A percentile compares a stretch with the other conserved stretches of the same genome.
Evolutionary conservation across 2,113 vertebrate species (phyloP).

Genomic region (Phaethon lepturus): DNA sequence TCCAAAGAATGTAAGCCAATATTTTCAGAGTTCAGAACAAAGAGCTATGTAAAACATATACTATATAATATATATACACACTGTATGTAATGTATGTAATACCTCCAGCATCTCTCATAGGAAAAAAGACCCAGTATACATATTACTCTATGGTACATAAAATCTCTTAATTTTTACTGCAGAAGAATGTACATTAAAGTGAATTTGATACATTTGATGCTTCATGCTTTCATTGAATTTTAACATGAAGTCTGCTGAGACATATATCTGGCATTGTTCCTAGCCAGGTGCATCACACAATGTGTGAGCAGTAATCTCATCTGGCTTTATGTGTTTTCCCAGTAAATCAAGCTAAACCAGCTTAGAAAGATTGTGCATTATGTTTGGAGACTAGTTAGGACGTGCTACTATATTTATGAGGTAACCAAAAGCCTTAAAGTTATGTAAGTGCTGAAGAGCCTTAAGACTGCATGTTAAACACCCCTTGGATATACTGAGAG

Average conservation of each 20-base stretch:
- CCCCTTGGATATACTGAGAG: not conserved
- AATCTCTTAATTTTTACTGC: not conserved
- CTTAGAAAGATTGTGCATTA: not conserved
- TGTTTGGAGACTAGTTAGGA: not conserved
- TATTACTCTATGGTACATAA: not conserved
- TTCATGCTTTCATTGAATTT: not conserved
- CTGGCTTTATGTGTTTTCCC: not conserved
- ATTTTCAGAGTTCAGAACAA: not conserved
- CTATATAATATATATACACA: not conserved
- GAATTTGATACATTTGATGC: not conserved
- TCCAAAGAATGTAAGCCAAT: not conserved
- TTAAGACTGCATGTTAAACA: not conserved
- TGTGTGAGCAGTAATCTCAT: not conserved
- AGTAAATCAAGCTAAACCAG: constrained; percentile 2
- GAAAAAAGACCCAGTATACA: not conserved
- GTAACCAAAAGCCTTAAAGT: not conserved
- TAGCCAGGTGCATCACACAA: not conserved
- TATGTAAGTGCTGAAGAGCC: not conserved
- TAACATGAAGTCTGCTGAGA: not conserved
- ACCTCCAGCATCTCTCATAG: not conserved
- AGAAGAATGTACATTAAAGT: not conserved
- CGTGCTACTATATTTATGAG: not conserved
- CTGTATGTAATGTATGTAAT: not conserved
- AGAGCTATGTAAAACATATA: not conserved
- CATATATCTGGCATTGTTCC: not conserved